phyloP scores from a whole-genome alignment of 1,140 invertebrate genomes.

The Scaptomyza graminum region DNA sequence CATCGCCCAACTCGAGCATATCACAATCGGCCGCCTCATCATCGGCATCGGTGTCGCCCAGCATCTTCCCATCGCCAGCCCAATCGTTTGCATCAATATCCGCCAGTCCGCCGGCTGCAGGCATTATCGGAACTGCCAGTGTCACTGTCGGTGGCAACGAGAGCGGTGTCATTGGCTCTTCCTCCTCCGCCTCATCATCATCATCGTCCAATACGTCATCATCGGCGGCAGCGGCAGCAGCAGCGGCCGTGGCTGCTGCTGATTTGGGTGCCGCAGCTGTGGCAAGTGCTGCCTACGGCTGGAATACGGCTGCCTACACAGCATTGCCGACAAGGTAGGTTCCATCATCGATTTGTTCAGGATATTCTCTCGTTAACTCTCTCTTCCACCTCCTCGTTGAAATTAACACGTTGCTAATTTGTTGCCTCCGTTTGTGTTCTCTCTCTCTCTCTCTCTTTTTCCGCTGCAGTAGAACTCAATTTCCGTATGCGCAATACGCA shows the following conservation, averaged over 20 bases:
- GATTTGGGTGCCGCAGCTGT: slow-evolving; percentile 77
- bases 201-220: slow-evolving; percentile 15
- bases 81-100: slow-evolving; percentile 76
- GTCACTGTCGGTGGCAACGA: no score
- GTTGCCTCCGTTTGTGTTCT: background rate
- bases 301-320: slow-evolving; percentile 71
- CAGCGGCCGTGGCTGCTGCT: slow-evolving; percentile 63
- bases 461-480: slow-evolving; percentile 64
- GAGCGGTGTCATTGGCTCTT: no score
- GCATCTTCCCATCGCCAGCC: slow-evolving; percentile 76
- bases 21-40: slow-evolving; percentile 75
- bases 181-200: slow-evolving; percentile 31
- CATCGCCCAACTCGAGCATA: slow-evolving; percentile 77
- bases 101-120: slow-evolving; percentile 60
- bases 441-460: background rate
- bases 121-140: background rate
- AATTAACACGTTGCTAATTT: slow-evolving; percentile 9
- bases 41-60: slow-evolving; percentile 72
- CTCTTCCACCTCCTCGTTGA: background rate
- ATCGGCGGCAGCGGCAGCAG: slow-evolving; percentile 56
- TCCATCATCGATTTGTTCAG: background rate
- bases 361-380: background rate
- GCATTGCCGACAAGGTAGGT: slow-evolving; percentile 76
- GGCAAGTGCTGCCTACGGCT: slow-evolving; percentile 75
- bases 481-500: slow-evolving; percentile 80